Base-by-base conservation (phyloP, 1,140 invertebrate species). In the Ostrea denselamellosa region DNA sequence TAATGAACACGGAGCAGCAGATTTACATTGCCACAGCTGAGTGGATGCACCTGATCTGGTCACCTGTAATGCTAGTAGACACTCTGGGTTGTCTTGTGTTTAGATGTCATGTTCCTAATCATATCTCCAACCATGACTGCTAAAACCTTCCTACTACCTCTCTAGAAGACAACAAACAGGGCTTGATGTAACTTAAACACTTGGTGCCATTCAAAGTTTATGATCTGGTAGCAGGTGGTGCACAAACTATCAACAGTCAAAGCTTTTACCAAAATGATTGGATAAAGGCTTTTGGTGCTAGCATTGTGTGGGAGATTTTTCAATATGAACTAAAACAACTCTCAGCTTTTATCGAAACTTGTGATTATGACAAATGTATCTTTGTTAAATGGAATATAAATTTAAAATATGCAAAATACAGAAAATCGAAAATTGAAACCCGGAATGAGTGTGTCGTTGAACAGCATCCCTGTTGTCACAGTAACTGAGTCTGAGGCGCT, bases 401-500 rank as follows among this genome's bases (percentile, higher is more conserved):
- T 77, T 12, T 34, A 77, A 77, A 77, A 77, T 77, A 77, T 77
- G 68, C 68, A 77, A 77, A 77, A 77, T 25, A 77, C 14, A 83
- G 82, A 83, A 34, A 83, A 83, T 52, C 19, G 52, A 54, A 54
- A 83, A 52, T n/a, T 68, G 44, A 86, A 89, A 58, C 51, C 44
- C 0, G 65, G 86, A 52, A 89, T 89, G 85, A 92, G 92, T 85
- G 53, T 88, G 52, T 92, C 92, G 4, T 86, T 92, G 56, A 91
- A 82, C 53, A 90, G 90, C 83, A 44, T 92, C 12, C 92, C 92
- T 9, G 86, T 85, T 14, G 92, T 92, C 52, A 91, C 88, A 28
- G 87, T 92, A 52, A 92, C 92, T 2, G 91, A 92, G 71, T 77
- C 88, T 0, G 91, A 90, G 56, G 86, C 77, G 10, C 65, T n/a